Conservation (phyloP, 2,113 vertebrate species). For the Phoxinus phoxinus region DNA sequence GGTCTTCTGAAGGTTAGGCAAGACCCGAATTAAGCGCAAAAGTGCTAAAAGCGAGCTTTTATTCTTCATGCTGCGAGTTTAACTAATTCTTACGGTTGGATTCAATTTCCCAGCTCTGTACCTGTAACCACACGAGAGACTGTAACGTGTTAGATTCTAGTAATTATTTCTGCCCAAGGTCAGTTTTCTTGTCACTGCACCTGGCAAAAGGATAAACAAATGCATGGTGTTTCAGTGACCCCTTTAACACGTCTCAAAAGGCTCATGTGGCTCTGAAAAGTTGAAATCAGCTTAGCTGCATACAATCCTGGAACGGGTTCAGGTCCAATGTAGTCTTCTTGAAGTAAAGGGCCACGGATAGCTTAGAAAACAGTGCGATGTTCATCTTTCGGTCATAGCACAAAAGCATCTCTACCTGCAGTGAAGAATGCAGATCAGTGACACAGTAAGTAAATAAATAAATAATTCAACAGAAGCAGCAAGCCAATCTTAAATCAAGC, state of each 20-base stretch:
- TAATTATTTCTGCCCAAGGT: constrained; percentile 32
- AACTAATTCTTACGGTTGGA: not conserved
- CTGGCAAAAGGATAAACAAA: constrained; percentile 1
- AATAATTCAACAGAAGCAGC: constrained; percentile 24
- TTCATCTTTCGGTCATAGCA: not conserved
- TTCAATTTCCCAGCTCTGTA: constrained; percentile 18
- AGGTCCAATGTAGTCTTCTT: not conserved
- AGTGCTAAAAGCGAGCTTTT: constrained; percentile 3
- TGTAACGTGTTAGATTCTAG: not conserved
- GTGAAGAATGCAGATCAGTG: constrained; percentile 26
- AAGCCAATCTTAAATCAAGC: constrained; percentile 3
- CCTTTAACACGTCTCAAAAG: not conserved
- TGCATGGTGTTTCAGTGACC: not conserved
- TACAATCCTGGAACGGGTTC: not conserved
- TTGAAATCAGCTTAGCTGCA: not conserved
- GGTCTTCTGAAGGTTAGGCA: constrained; percentile 11
- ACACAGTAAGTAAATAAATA: constrained; percentile 32
- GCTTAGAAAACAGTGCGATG: not conserved
- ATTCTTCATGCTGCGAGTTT: constrained; percentile 3
- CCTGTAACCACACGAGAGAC: not conserved
- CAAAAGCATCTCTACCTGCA: not conserved
- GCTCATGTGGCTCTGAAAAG: constrained; percentile 2
- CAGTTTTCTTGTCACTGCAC: constrained; percentile 5
- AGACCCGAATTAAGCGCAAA: not conserved
- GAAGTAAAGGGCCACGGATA: not conserved